Base-by-base conservation (phyloP, 2,888 invertebrate species). In the Patella pellucida region DNA sequence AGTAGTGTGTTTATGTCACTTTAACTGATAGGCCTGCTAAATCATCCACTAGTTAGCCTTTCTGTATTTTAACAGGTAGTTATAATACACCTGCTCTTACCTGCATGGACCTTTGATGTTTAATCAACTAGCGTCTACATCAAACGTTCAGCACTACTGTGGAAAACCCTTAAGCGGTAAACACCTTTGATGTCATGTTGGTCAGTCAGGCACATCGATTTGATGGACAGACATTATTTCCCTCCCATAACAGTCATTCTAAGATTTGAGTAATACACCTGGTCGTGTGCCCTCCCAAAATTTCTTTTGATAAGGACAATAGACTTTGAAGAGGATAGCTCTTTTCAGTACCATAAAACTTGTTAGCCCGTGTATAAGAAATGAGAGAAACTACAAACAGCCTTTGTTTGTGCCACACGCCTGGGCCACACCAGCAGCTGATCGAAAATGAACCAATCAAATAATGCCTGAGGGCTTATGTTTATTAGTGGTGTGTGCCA, bases 401-500 rank as follows among this genome's bases (percentile, higher is more conserved):
- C 23, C 62, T 62, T 62, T 62, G 62, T 62, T 62, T 62, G 62
- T 62, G 62, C 23, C 23, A 23, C 23, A 19, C 23, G 62, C 56
- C 19, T 62, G 23, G 19, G 19, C 62, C 23, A 62, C 41, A 41
- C 23, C 19, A 62, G 62, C 62, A 62, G 62, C 19, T 62, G 62
- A 62, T 62, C 19, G 62, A 62, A 62, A 62, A 62, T 62, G 19
- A 19, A 14, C 62, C 62, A 62, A 62, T 62, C 62, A 62, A 62
- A 62, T 62, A 12, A 5, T 12, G 62, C 62, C 62, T 19, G 19
- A 62, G 62, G 56, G 62, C 23, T 62, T 23, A 62, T 62, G 62
- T 62, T 62, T 62, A 62, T 62, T 62, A 62, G 62, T 23, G 62
- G 62, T 23, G 62, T 62, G 62, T 62, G 62, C 62, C 62, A 62